phyloP scores from a whole-genome alignment of 2,888 invertebrate genomes.

The Junonia oenone region DNA sequence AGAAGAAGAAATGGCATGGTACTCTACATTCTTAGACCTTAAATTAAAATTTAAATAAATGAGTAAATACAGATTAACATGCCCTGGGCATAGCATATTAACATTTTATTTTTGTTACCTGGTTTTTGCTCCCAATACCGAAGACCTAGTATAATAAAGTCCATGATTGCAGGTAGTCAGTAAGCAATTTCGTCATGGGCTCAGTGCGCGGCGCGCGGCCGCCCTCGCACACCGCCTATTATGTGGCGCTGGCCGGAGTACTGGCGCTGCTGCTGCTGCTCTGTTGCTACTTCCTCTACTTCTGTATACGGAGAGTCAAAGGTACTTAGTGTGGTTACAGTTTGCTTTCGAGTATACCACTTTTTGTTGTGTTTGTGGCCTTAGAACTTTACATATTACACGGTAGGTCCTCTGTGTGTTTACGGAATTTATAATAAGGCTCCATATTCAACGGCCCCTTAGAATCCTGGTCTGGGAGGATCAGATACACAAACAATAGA shows the following conservation, averaged over 20 bases:
- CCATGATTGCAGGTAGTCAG: neutral
- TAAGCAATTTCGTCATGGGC: conserved; percentile 28
- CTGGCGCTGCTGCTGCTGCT: conserved; percentile 53
- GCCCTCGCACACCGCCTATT: conserved; percentile 59
- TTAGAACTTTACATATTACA: no score
- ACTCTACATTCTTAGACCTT: no score
- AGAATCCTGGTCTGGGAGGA: no score
- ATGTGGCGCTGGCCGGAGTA: conserved; percentile 59
- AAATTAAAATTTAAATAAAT: no score
- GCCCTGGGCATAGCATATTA: no score
- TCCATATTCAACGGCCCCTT: no score
- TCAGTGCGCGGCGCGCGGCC: conserved; percentile 43
- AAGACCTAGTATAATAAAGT: no score
- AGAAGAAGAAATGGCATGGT: no score
- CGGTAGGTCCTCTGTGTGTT: neutral
- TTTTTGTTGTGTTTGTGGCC: no score
- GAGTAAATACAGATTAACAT: no score
- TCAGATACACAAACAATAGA: no score
- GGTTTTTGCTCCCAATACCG: neutral
- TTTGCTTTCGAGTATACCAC: neutral
- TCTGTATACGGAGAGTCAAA: conserved; percentile 55
- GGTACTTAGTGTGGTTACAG: conserved; percentile 36
- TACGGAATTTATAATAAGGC: neutral
- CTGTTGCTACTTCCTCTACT: conserved; percentile 63
- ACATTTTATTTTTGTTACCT: no score